These are phyloP conservation scores for Varanus komodoensis DNA, from an alignment of 2,113 vertebrate genomes.

Conservation along the genomic window DNA sequence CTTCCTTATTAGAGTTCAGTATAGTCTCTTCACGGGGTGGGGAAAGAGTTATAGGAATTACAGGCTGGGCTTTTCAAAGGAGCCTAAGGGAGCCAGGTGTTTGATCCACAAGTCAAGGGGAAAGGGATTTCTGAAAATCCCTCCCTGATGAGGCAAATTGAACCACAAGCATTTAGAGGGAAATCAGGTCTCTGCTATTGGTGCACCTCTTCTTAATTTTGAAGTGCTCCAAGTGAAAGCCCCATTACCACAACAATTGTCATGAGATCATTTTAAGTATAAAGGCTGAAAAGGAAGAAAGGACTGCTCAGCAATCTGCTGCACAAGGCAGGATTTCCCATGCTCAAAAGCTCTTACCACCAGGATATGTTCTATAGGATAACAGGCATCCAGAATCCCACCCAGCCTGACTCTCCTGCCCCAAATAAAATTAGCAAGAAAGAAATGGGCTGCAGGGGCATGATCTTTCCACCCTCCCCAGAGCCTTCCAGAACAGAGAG, in stretches of 20 bases:
- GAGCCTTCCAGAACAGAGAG: too few species aligned
- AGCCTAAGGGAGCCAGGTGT: neutral
- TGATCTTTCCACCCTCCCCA: neutral
- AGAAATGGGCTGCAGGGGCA: neutral
- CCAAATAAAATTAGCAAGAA: neutral
- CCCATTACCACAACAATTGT: neutral
- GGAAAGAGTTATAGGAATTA: slow-evolving; percentile 36
- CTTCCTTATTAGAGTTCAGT: neutral
- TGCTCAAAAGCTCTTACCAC: neutral
- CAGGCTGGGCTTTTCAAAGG: slow-evolving; percentile 20
- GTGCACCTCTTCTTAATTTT: fast-evolving
- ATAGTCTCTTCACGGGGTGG: slow-evolving; percentile 48
- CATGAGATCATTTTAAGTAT: neutral
- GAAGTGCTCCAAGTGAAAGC: neutral
- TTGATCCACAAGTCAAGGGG: slow-evolving; percentile 7
- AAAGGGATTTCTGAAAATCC: slow-evolving; percentile 47
- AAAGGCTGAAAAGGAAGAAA: neutral
- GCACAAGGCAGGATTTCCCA: neutral
- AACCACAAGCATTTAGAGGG: neutral
- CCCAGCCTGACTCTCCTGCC: neutral
- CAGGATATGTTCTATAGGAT: neutral
- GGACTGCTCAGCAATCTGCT: neutral
- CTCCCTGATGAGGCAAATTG: slow-evolving; percentile 4
- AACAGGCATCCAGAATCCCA: neutral
- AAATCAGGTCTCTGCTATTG: neutral